Base-by-base conservation (phyloP, 2,113 vertebrate genomes). In the Muscicapa adusta region DNA sequence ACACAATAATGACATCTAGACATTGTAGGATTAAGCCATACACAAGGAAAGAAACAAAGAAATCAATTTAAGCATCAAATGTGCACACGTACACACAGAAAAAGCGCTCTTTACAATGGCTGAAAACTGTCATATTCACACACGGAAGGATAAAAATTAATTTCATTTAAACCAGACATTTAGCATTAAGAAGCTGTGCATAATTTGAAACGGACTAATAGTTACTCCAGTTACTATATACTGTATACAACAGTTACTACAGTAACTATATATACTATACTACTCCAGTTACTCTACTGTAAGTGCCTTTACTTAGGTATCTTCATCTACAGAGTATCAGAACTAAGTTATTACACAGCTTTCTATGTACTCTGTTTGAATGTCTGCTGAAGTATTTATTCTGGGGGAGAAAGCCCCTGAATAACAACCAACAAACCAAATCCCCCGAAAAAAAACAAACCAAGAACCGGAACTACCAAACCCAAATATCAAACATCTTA, bases 391-490 rank as follows among this genome's bases (percentile, higher is more conserved):
- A 48, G 10, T 60, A 60, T 34, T 61, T 26, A 57, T 74, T 78
- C 6, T 4, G 8, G 8, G 1, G 6, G 18, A 34, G 19, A 33
- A 43, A 45, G 28, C 2, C 10, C 18, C 29, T 18, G 8, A 45
- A 36, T 12, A 84, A 36, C 29, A 71, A 51, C 36, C 31, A 75
- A 28, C 16, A 13, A 18, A 54, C 26, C 22, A 45, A 45, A 20
- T 6, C 14, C 23, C 9, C 15, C 7, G 7, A 29, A 36, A 57
- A 53, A 40, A 47, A 1, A 1, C 12, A 54, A 47, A 1, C 3
- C 14, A n/a, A 18, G 57, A 48, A 23, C 10, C 9, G 33, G 68
- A 93, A 43, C 25, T 48, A 68, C 28, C 4, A 28, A 83, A 36
- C 7, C 5, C 10, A 42, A 42, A 18, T 40, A 70, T 10, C 68